Conservation (phyloP, 2,888 invertebrate genomes). For the Melikaiella ostensackeni region DNA sequence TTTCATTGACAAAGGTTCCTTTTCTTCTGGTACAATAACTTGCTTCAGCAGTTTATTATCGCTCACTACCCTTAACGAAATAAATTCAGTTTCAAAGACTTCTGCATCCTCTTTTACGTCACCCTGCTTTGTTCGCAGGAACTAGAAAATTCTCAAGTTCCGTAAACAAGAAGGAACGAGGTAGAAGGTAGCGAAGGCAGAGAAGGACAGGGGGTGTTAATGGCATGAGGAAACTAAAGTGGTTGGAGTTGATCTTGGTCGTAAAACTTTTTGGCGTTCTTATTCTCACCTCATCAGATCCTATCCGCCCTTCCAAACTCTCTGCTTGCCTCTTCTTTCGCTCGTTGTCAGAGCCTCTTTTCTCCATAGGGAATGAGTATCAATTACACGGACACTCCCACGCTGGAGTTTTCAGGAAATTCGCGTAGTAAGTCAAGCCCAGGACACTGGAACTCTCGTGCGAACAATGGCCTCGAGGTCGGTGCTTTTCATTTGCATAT, state of each 20-base stretch:
- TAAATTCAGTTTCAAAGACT: not conserved
- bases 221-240: not conserved
- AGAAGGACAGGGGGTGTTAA: not conserved
- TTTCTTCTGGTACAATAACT: not conserved
- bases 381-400: conserved; percentile 71
- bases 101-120: not conserved
- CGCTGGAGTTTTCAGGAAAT: conserved; percentile 75
- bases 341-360: conserved; percentile 30
- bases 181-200: not conserved
- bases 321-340: not conserved
- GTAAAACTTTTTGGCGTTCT: not conserved
- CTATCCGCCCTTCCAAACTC: not conserved
- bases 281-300: not conserved
- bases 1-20: not conserved
- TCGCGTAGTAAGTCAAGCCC: conserved; percentile 75
- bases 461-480: conserved; percentile 72
- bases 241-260: not conserved
- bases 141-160: not conserved
- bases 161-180: not conserved
- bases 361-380: conserved; percentile 64
- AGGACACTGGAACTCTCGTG: conserved; percentile 67
- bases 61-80: not conserved
- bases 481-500: conserved; percentile 76
- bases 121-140: not conserved
- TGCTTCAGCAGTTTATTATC: not conserved